phyloP scores from a whole-genome alignment of 2,113 vertebrate genomes.

The Serinus canaria region DNA sequence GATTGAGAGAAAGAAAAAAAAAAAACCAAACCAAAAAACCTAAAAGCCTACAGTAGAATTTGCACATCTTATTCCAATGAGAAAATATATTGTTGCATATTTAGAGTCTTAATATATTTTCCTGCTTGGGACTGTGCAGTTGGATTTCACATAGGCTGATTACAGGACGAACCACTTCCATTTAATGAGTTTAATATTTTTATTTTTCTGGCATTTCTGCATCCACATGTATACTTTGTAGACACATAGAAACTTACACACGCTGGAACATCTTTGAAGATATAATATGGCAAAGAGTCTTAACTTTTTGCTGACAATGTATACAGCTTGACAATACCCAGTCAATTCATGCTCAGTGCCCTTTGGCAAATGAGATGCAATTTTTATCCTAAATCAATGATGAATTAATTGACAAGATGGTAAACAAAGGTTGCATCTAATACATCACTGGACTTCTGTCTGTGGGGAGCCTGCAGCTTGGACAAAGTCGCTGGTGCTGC shows the following conservation, averaged over 20 bases:
- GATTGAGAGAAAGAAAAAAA: not conserved
- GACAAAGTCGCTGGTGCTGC: not conserved
- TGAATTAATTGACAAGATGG: not conserved
- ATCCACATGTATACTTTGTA: not conserved
- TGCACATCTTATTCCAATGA: not conserved
- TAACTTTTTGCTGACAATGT: not conserved
- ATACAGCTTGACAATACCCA: not conserved
- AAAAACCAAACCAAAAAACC: not conserved
- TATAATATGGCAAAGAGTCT: not conserved
- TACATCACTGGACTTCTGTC: not conserved
- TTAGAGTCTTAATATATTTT: not conserved
- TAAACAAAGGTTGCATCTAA: not conserved
- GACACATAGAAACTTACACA: not conserved
- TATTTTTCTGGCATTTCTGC: not conserved
- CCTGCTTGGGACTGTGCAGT: accelerated
- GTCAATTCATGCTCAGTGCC: not conserved
- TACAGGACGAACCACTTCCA: not conserved
- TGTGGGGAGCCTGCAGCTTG: not conserved
- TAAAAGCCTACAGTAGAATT: not conserved
- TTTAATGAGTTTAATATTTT: not conserved
- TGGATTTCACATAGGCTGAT: not conserved
- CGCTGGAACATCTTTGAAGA: not conserved
- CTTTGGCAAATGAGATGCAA: not conserved
- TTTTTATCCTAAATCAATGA: constrained; percentile 9
- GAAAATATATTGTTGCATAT: not conserved